Evolutionary conservation across 2,113 vertebrate species (phyloP).

Genomic region (Catharus minimus): DNA sequence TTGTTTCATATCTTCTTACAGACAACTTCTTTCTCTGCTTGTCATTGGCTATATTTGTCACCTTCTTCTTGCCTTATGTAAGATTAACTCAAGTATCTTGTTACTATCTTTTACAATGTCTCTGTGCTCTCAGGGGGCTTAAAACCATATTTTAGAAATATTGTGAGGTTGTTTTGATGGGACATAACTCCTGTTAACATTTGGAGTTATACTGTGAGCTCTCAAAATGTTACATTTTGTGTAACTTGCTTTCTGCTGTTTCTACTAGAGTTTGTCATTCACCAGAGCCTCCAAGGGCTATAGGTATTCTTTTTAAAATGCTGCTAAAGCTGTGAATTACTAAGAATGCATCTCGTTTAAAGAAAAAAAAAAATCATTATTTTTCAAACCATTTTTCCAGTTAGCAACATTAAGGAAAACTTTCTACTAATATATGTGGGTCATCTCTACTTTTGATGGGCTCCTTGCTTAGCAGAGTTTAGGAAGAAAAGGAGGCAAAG

Average conservation of each 20-base stretch:
- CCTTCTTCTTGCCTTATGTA: slow-evolving; percentile 36
- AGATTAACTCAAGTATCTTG: slow-evolving; percentile 12
- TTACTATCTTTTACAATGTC: neutral
- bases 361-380: neutral
- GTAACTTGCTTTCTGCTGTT: neutral
- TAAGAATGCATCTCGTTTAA: neutral
- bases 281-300: neutral
- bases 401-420: neutral
- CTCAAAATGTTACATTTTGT: neutral
- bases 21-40: slow-evolving; percentile 29
- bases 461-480: neutral
- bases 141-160: neutral
- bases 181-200: neutral
- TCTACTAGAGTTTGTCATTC: neutral
- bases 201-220: neutral
- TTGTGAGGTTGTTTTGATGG: neutral
- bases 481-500: neutral
- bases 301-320: neutral
- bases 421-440: neutral
- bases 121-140: neutral
- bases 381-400: neutral
- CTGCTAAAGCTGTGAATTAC: neutral
- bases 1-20: slow-evolving; percentile 16
- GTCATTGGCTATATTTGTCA: slow-evolving; percentile 38
- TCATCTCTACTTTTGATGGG: neutral